A percentile compares a stretch with the other conserved stretches of the same genome.
phyloP scores from a whole-genome alignment of 2,113 vertebrate genomes.

The Aptenodytes patagonicus region DNA sequence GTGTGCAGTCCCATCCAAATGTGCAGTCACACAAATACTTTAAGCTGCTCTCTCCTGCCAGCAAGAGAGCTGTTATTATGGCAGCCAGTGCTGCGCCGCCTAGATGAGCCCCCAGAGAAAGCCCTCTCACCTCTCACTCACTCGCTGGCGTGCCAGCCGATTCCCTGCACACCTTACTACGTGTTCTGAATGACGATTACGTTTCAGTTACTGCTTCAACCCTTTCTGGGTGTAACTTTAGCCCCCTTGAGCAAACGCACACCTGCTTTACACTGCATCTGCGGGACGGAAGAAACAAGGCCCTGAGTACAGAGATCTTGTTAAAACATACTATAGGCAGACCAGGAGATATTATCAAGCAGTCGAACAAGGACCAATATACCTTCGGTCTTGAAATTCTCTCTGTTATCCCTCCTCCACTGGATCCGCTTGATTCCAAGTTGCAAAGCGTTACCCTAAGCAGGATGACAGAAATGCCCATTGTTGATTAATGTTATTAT shows the following conservation, averaged over 20 bases:
- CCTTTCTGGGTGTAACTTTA: slow-evolving; percentile 15
- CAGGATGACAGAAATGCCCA: neutral
- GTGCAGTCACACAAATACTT: slow-evolving; percentile 1
- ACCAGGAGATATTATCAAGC: slow-evolving; percentile 37
- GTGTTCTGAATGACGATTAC: neutral
- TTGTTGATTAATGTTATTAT: neutral
- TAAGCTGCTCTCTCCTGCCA: slow-evolving; percentile 9
- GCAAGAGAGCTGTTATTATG: neutral
- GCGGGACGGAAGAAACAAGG: slow-evolving; percentile 3
- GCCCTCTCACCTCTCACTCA: neutral
- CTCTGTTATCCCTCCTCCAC: neutral
- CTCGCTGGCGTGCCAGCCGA: neutral
- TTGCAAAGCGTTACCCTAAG: neutral
- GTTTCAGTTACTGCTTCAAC: neutral
- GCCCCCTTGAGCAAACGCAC: neutral
- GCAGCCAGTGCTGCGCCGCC: neutral
- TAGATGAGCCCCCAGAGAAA: slow-evolving; percentile 18
- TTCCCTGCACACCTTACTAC: neutral
- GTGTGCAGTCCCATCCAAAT: neutral
- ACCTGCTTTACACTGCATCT: neutral
- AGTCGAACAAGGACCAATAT: neutral
- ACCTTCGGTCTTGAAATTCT: neutral
- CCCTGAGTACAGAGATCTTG: neutral
- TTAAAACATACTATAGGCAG: slow-evolving; percentile 9
- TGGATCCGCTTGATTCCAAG: neutral